phyloP scores from a whole-genome alignment of 2,888 invertebrate species.

The Eupithecia exiguata region DNA sequence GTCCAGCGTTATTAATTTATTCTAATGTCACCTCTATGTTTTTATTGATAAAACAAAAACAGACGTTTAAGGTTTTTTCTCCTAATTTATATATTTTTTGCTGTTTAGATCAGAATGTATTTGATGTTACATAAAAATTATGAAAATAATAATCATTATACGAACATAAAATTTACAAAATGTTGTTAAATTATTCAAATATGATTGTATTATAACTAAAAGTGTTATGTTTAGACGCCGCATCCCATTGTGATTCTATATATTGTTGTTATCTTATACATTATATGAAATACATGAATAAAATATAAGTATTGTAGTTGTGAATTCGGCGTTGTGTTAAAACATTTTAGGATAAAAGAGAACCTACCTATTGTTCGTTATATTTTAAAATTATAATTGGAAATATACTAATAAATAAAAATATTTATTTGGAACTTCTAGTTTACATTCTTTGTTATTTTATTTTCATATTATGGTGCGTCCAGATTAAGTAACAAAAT shows the following conservation, averaged over 20 bases:
- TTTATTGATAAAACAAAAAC: neutral
- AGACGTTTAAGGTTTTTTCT: neutral
- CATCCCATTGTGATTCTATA: slow-evolving; percentile 55
- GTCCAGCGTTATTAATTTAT: neutral
- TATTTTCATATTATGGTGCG: neutral
- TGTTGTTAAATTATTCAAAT: neutral
- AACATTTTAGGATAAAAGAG: slow-evolving; percentile 58
- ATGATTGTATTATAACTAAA: slow-evolving; percentile 2
- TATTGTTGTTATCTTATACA: slow-evolving; percentile 48
- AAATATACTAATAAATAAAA: slow-evolving; percentile 60
- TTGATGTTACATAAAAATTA: neutral
- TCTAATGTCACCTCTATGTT: neutral
- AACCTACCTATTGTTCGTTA: slow-evolving; percentile 69
- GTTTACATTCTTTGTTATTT: slow-evolving; percentile 44
- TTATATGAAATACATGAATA: slow-evolving; percentile 46
- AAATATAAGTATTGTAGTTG: slow-evolving; percentile 70
- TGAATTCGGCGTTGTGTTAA: slow-evolving; percentile 79
- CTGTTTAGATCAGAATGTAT: neutral
- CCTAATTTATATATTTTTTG: neutral
- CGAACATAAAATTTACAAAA: neutral
- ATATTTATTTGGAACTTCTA: slow-evolving; percentile 56
- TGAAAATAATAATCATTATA: neutral
- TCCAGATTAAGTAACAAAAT: too few species aligned
- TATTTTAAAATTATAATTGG: slow-evolving; percentile 79
- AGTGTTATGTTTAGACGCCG: slow-evolving; percentile 34